Conservation (phyloP, 2,888 invertebrate species). For the Zele albiditarsus region DNA sequence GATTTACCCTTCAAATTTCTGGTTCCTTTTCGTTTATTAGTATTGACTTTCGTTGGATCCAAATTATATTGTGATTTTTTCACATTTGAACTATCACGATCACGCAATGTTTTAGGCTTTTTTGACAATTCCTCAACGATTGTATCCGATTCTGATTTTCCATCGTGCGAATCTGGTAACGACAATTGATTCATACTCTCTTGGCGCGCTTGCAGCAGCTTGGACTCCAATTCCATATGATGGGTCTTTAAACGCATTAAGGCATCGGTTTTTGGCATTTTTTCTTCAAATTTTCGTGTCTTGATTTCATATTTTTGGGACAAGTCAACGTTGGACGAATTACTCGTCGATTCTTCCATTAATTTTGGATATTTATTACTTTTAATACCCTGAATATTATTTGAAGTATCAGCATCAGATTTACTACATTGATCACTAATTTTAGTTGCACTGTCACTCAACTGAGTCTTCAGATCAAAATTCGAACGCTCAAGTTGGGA, state of each 20-base stretch:
- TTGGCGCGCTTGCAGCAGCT: slow-evolving; percentile 50
- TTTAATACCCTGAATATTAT: slow-evolving; percentile 53
- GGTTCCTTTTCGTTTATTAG: slow-evolving; percentile 64
- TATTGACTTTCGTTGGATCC: slow-evolving; percentile 30
- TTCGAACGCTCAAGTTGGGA: slow-evolving; percentile 68
- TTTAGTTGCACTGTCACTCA: slow-evolving; percentile 59
- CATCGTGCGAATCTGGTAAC: slow-evolving; percentile 51
- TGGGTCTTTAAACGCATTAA: slow-evolving; percentile 57
- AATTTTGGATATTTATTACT: slow-evolving; percentile 49
- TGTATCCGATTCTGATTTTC: slow-evolving; percentile 66
- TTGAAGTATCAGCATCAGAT: slow-evolving; percentile 49
- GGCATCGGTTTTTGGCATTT: slow-evolving; percentile 66
- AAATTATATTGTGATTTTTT: slow-evolving; percentile 57
- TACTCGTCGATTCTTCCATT: slow-evolving; percentile 49
- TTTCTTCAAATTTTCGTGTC: slow-evolving; percentile 68
- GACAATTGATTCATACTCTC: slow-evolving; percentile 8
- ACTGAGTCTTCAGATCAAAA: slow-evolving; percentile 57
- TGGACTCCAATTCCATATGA: slow-evolving; percentile 58
- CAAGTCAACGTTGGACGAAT: slow-evolving; percentile 46
- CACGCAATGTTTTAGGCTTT: slow-evolving; percentile 59
- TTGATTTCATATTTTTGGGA: slow-evolving; percentile 63
- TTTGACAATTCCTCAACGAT: slow-evolving; percentile 67
- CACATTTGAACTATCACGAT: slow-evolving; percentile 50
- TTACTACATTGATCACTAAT: slow-evolving; percentile 47
- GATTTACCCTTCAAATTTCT: slow-evolving; percentile 63